Conservation (phyloP, 2,888 invertebrate genomes). For the Lysandra bellargus region DNA sequence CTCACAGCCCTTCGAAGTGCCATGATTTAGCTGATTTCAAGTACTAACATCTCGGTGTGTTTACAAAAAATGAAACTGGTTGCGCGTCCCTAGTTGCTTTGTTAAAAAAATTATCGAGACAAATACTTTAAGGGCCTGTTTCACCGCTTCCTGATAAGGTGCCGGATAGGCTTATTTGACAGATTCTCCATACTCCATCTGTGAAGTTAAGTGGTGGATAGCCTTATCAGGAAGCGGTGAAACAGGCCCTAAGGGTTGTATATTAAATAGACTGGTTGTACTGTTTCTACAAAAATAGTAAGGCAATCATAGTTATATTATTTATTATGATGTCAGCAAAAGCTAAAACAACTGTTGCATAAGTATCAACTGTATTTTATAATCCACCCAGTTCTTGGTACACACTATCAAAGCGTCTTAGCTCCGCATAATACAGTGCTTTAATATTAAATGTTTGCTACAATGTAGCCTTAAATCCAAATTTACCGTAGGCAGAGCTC, state of each 20-base stretch:
- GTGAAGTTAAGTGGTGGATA: no score
- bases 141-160: no score
- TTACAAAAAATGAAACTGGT: slow-evolving; percentile 23
- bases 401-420: slow-evolving; percentile 19
- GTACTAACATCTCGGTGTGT: slow-evolving; percentile 38
- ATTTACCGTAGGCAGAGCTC: slow-evolving; percentile 65
- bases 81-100: not conserved
- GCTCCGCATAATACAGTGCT: slow-evolving; percentile 30
- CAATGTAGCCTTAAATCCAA: slow-evolving; percentile 59
- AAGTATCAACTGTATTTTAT: not conserved
- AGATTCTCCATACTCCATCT: no score
- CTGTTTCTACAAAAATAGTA: no score
- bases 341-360: no score
- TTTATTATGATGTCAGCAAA: not conserved
- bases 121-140: not conserved
- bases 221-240: no score
- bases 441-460: slow-evolving; percentile 33
- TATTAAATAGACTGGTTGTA: not conserved
- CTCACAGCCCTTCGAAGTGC: slow-evolving; percentile 41
- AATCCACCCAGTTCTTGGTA: not conserved
- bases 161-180: no score
- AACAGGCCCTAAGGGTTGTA: not conserved
- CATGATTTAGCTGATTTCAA: slow-evolving; percentile 42
- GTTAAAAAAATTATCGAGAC: not conserved
- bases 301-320: not conserved